Evolutionary conservation across 2,888 invertebrate species (phyloP).

Genomic region (Vesta saturnalis): DNA sequence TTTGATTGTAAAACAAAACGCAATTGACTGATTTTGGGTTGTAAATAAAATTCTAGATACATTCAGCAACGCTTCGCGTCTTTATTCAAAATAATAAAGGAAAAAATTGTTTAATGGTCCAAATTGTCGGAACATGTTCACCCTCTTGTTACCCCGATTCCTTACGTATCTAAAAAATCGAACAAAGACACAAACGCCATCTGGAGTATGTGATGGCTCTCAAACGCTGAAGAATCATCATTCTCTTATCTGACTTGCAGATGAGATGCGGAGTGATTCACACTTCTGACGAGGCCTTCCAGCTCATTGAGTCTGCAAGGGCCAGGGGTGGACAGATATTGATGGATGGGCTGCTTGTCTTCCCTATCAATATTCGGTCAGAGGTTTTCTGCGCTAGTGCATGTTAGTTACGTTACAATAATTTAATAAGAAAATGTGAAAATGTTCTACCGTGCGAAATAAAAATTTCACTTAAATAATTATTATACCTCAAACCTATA

Average conservation of each 20-base stretch:
- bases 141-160: constrained; percentile 12
- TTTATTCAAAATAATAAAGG: neutral
- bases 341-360: constrained; percentile 47
- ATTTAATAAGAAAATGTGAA: neutral
- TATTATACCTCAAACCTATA: no score
- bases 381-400: constrained; percentile 37
- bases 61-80: neutral
- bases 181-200: constrained; percentile 42
- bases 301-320: constrained; percentile 54
- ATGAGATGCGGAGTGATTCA: constrained; percentile 57
- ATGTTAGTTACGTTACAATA: constrained; percentile 23
- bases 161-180: constrained; percentile 10
- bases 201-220: constrained; percentile 49
- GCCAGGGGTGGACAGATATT: constrained; percentile 48
- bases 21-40: no score
- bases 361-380: constrained; percentile 48
- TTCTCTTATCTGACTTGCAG: constrained; percentile 57
- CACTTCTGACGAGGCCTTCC: constrained; percentile 57
- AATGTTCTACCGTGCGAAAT: no score
- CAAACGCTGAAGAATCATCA: constrained; percentile 49
- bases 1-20: no score
- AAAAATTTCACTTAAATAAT: no score
- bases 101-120: constrained; percentile 7
- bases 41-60: no score
- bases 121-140: constrained; percentile 6